Percentiles rank a stretch among this genome's conserved stretches.
Evolutionary conservation across 2,113 vertebrate genomes (phyloP).

Genomic region (Tragelaphus imberbis): DNA sequence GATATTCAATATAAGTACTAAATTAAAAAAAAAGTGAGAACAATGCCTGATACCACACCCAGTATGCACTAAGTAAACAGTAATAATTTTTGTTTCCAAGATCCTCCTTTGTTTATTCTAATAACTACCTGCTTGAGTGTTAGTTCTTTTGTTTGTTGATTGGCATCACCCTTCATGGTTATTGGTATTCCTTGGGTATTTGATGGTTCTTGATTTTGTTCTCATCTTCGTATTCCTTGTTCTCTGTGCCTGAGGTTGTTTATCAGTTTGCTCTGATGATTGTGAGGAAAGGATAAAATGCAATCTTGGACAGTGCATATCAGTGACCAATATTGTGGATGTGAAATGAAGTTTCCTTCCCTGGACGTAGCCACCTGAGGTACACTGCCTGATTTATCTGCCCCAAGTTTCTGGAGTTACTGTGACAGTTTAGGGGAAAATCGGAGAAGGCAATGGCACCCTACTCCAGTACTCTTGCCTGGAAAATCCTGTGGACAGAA

Average conservation of each 20-base stretch:
- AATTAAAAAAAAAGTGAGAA: not conserved
- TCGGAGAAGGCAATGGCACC: too few species aligned
- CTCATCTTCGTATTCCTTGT: constrained; percentile 11
- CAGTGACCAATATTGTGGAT: not conserved
- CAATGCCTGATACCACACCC: not conserved
- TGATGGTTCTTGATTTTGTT: constrained; percentile 25
- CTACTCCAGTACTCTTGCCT: too few species aligned
- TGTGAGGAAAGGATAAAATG: not conserved
- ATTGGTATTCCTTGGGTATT: not conserved
- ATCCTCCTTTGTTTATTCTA: not conserved
- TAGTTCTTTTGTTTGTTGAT: not conserved
- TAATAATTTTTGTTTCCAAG: constrained; percentile 1
- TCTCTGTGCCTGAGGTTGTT: not conserved
- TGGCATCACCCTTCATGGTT: not conserved
- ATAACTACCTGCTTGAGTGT: not conserved
- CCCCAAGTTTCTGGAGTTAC: not conserved
- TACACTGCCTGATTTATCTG: not conserved
- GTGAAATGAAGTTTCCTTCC: constrained; percentile 18
- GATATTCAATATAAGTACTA: not conserved
- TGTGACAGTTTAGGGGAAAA: not conserved
- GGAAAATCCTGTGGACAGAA: too few species aligned
- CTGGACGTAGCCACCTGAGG: not conserved
- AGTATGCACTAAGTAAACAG: not conserved
- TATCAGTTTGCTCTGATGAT: not conserved
- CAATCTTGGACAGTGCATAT: not conserved